Evolutionary conservation across 2,888 invertebrate species (phyloP), one percentile per base, ranked within the genome.

Genomic region (Apotomis turbidana): DNA sequence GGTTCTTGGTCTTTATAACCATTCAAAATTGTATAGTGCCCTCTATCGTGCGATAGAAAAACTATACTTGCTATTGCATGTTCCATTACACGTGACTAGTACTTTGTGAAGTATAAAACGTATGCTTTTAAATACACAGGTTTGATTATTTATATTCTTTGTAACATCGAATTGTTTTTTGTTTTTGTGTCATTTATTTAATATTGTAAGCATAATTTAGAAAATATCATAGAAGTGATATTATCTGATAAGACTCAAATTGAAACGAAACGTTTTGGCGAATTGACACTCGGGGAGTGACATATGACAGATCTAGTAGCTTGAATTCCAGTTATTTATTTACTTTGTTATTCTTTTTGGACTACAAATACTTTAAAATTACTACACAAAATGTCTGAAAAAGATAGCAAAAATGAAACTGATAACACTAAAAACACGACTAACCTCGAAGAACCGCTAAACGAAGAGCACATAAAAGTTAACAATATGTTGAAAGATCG

Each of bases 401-500:
- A 80, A 76, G 80, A 84, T 13, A 78, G 70, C 13, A 86, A 84
- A 78, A 79, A 68, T 69, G 83, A 85, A 36, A 82, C 85, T 64
- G 79, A 76, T 6, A 76, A 74, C 0, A 84, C 85, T 70, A 83
- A 83, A 55, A 86, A 85, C 44, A 76, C 78, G n/a, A 74, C 83
- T 9, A 74, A 75, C 12, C 85, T 86, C 70, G 73, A 78, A 4
- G 86, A 83, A 71, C 80, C 83, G 0, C 73, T 80, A 52, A 83
- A 86, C 69, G 84, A 78, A 60, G 82, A 79, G 72, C 82, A 85
- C 64, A 78, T 80, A 52, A 87, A 86, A 80, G 75, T 87, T 3
- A 90, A 90, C 70, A 88, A 88, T 70, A 89, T 90, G 77, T 76
- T 95, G 61, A 94, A 94, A 84, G 86, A 89, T 72, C 84, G 93